Evolutionary conservation across 2,888 invertebrate genomes (phyloP).

Genomic region (Drepana falcataria): DNA sequence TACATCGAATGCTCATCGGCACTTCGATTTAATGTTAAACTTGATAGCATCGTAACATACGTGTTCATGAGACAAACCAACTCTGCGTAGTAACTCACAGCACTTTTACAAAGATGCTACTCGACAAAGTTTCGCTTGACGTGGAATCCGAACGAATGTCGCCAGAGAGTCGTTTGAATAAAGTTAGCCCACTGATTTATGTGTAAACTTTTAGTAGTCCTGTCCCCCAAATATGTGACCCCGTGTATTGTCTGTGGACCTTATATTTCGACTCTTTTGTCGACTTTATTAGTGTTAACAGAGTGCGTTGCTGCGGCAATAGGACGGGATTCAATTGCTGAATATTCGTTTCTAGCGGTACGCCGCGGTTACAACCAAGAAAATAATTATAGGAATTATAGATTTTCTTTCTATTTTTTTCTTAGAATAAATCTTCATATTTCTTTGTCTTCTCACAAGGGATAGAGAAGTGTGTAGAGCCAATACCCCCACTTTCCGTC

Average conservation of each 20-base stretch:
- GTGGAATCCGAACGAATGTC: constrained; percentile 71
- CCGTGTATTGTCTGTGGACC: constrained; percentile 50
- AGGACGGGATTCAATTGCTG: too few relatives aligned
- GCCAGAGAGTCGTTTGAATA: constrained; percentile 76
- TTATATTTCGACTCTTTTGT: constrained; percentile 43
- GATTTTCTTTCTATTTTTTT: too few relatives aligned
- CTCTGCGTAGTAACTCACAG: constrained; percentile 36
- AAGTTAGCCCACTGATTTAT: constrained; percentile 75
- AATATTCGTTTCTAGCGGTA: too few relatives aligned
- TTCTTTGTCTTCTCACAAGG: too few relatives aligned
- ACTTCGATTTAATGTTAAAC: constrained; percentile 19
- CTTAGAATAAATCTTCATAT: too few relatives aligned
- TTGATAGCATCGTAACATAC: constrained; percentile 30
- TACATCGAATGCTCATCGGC: constrained; percentile 8
- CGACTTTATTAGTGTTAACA: constrained; percentile 31
- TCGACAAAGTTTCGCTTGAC: constrained; percentile 61
- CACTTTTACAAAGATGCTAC: constrained; percentile 57
- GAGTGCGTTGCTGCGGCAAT: too few relatives aligned
- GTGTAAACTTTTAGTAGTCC: constrained; percentile 59
- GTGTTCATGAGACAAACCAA: constrained; percentile 42
- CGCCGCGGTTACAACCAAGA: too few relatives aligned
- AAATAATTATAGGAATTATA: too few relatives aligned
- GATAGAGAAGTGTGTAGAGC: too few relatives aligned
- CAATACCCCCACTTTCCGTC: too few relatives aligned
- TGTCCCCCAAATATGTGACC: constrained; percentile 54